phyloP scores from a whole-genome alignment of 2,888 invertebrate species.

The Metellina segmentata region DNA sequence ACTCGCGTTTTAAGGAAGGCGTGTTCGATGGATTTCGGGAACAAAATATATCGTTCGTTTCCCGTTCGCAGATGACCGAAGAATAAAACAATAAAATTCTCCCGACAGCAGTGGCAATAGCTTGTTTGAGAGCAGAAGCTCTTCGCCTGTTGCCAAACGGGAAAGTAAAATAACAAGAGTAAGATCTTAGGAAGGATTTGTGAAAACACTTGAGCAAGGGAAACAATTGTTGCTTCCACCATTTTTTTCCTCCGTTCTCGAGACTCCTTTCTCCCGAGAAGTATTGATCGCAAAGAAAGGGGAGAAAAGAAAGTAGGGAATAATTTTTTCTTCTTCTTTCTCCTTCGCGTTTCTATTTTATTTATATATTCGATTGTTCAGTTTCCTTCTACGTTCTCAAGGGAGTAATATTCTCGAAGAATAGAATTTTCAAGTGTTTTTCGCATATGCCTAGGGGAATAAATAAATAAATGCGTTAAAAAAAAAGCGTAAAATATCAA shows the following conservation, averaged over 20 bases:
- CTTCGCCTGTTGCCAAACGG: constrained; percentile 51
- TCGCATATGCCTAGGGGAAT: neutral
- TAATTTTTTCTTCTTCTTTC: constrained; percentile 22
- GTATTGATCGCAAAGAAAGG: constrained; percentile 20
- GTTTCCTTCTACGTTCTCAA: constrained; percentile 44
- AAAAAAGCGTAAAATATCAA: constrained; percentile 11
- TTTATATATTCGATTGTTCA: constrained; percentile 61
- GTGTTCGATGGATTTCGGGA: constrained; percentile 46
- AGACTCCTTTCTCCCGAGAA: constrained; percentile 13
- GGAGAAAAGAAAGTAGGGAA: constrained; percentile 2
- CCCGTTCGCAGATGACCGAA: constrained; percentile 53
- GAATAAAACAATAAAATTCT: constrained; percentile 40
- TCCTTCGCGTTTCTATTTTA: constrained; percentile 43
- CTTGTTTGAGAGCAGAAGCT: constrained; percentile 12
- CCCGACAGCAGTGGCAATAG: constrained; percentile 38
- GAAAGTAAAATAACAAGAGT: constrained; percentile 67
- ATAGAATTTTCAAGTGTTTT: constrained; percentile 38
- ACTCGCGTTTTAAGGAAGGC: too few species aligned
- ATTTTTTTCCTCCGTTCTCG: constrained; percentile 13
- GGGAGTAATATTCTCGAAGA: constrained; percentile 48
- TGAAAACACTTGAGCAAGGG: constrained; percentile 73
- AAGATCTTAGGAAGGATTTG: constrained; percentile 65
- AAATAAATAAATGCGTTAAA: neutral
- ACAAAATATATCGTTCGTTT: constrained; percentile 41
- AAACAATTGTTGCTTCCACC: constrained; percentile 69